Conservation (phyloP, 2,888 invertebrate species). For the Cinara cedri region DNA sequence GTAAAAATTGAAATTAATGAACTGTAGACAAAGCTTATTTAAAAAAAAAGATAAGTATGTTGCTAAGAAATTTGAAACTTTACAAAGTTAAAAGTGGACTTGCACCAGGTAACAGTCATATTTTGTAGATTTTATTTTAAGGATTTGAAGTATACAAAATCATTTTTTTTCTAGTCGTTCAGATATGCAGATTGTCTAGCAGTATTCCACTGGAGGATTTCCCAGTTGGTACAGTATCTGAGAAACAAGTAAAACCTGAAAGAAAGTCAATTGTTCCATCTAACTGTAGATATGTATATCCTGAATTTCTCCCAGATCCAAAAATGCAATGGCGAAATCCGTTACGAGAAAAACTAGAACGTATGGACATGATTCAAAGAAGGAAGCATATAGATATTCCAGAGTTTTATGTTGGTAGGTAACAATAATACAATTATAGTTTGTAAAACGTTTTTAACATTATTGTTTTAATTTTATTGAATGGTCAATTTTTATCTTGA, state of each 20-base stretch:
- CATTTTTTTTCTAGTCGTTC: neutral
- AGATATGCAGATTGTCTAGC: conserved; percentile 18
- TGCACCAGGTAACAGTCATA: conserved; percentile 1
- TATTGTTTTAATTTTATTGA: too few relatives aligned
- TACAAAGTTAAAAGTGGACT: neutral
- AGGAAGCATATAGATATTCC: conserved; percentile 85
- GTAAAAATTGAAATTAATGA: too few relatives aligned
- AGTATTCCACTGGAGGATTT: neutral
- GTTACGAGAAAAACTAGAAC: conserved; percentile 85
- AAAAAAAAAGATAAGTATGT: conserved; percentile 1
- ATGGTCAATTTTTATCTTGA: too few relatives aligned
- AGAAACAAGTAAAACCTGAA: conserved; percentile 39
- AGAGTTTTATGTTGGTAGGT: conserved; percentile 94
- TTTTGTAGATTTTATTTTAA: neutral
- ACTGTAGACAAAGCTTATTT: too few relatives aligned
- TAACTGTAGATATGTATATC: conserved; percentile 66
- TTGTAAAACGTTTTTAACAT: too few relatives aligned
- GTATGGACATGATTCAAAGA: conserved; percentile 89
- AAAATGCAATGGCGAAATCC: conserved; percentile 77
- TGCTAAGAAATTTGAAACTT: conserved; percentile 12
- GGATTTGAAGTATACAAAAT: neutral
- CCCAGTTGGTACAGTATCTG: neutral
- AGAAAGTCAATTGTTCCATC: conserved; percentile 39
- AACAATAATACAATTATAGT: neutral
- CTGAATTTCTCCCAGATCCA: conserved; percentile 92